Conservation (phyloP, 2,888 invertebrate species). For the Drosophila pseudotakahashii region DNA sequence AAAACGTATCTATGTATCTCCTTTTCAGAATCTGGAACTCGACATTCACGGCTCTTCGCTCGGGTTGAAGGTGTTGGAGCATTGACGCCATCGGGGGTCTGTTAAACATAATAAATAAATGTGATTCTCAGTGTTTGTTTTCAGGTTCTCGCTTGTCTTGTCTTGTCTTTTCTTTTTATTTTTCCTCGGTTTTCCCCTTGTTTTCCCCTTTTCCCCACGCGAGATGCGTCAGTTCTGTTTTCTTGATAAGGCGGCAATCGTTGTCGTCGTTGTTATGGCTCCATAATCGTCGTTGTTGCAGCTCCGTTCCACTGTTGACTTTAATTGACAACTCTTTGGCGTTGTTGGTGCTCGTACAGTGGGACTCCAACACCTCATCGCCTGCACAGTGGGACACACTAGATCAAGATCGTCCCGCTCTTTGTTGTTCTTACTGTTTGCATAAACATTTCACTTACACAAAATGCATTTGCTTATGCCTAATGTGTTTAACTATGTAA, state of each 20-base stretch:
- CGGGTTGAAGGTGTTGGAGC: constrained; percentile 60
- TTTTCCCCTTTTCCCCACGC: too few relatives aligned
- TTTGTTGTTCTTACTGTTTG: constrained; percentile 59
- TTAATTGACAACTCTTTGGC: constrained; percentile 76
- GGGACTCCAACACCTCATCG: neutral
- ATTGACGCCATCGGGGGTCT: constrained; percentile 73
- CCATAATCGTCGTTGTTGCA: constrained; percentile 45
- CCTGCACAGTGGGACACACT: constrained; percentile 11
- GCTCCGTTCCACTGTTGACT: constrained; percentile 63
- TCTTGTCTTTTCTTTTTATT: neutral
- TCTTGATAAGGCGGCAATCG: constrained; percentile 37
- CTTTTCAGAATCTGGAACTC: constrained; percentile 48
- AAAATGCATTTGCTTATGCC: constrained; percentile 58
- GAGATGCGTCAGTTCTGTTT: constrained; percentile 52
- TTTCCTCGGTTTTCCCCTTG: neutral
- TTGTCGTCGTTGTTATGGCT: constrained; percentile 41
- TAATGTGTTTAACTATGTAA: constrained; percentile 78
- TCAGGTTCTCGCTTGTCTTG: constrained; percentile 42
- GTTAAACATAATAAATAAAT: constrained; percentile 81
- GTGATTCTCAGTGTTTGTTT: constrained; percentile 62
- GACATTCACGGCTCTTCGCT: constrained; percentile 11
- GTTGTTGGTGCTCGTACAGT: constrained; percentile 56
- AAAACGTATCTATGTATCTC: constrained; percentile 49
- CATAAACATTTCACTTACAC: constrained; percentile 72
- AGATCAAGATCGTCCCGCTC: constrained; percentile 23